Evolutionary conservation across 2,888 invertebrate genomes (phyloP).

Genomic region (Perizoma affinitatum): DNA sequence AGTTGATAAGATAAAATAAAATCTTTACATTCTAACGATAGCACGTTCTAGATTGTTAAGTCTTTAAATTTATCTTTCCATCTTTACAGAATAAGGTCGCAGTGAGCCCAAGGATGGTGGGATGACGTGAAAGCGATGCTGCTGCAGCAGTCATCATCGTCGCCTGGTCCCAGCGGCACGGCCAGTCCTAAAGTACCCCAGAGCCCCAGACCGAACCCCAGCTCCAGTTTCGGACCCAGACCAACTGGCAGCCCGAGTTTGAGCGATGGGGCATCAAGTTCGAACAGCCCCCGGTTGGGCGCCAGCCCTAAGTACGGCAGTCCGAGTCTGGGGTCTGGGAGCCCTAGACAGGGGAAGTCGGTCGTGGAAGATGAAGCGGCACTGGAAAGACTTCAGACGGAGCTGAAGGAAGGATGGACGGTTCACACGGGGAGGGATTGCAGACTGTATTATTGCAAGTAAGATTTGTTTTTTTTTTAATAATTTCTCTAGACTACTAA

Average conservation of each 20-base stretch:
- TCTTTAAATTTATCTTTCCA: slow-evolving; percentile 13
- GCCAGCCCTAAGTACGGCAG: slow-evolving; percentile 63
- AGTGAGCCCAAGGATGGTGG: slow-evolving; percentile 61
- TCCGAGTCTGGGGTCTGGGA: slow-evolving; percentile 62
- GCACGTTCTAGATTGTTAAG: not conserved
- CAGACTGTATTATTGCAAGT: slow-evolving; percentile 96
- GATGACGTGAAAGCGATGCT: slow-evolving; percentile 80
- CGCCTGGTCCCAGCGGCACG: slow-evolving; percentile 81
- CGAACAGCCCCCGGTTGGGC: slow-evolving; percentile 59
- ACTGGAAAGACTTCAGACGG: slow-evolving; percentile 83
- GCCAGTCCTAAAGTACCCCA: slow-evolving; percentile 71
- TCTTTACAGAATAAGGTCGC: slow-evolving; percentile 55
- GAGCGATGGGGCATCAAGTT: slow-evolving; percentile 65
- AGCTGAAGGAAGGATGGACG: slow-evolving; percentile 89
- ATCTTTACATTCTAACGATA: not conserved
- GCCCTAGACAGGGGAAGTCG: slow-evolving; percentile 57
- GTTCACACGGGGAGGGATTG: slow-evolving; percentile 91
- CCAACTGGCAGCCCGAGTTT: slow-evolving; percentile 63
- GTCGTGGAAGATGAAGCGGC: slow-evolving; percentile 71
- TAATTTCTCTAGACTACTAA: not conserved
- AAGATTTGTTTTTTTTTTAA: slow-evolving; percentile 65
- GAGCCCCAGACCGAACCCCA: slow-evolving; percentile 64
- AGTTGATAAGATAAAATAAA: slow-evolving; percentile 6
- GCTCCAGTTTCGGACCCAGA: slow-evolving; percentile 54
- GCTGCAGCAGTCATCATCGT: slow-evolving; percentile 79